Percentiles rank a stretch among this genome's conserved stretches.
phyloP scores from a whole-genome alignment of 2,888 invertebrate genomes.

The Subacronicta megacephala region DNA sequence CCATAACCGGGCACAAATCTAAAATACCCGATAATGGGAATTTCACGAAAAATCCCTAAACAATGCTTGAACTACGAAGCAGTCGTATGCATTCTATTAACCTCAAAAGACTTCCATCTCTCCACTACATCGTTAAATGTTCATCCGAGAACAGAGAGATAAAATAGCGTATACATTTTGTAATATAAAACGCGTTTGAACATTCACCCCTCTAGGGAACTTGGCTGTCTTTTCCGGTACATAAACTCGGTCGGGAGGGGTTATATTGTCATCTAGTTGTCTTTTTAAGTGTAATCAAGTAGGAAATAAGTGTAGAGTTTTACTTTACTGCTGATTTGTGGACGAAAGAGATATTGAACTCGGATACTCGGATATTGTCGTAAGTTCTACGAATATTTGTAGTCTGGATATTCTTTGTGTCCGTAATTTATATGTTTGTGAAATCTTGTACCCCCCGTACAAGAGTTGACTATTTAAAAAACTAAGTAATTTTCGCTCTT shows the following conservation, averaged over 20 bases:
- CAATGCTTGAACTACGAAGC: too few relatives aligned
- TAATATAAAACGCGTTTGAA: slow-evolving; percentile 35
- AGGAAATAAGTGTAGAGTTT: slow-evolving; percentile 16
- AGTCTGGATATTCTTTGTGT: too few relatives aligned
- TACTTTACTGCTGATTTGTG: background rate
- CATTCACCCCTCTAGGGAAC: slow-evolving; percentile 30
- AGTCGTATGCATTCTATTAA: too few relatives aligned
- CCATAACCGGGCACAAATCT: too few relatives aligned
- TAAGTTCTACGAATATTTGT: too few relatives aligned
- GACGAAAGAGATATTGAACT: background rate
- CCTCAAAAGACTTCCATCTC: background rate
- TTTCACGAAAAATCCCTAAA: too few relatives aligned
- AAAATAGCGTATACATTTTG: slow-evolving; percentile 17
- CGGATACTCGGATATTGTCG: too few relatives aligned
- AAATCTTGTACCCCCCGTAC: too few relatives aligned
- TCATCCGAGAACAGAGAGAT: background rate
- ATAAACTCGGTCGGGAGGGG: slow-evolving; percentile 34
- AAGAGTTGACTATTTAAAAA: too few relatives aligned
- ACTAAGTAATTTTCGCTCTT: too few relatives aligned
- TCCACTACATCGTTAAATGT: background rate
- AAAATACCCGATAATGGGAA: too few relatives aligned
- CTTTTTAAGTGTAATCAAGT: slow-evolving; percentile 42
- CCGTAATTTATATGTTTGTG: too few relatives aligned
- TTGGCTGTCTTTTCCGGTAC: slow-evolving; percentile 36
- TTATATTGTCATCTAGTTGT: slow-evolving; percentile 35